Evolutionary conservation across 2,888 invertebrate genomes (phyloP).

Genomic region (Mechanitis messenoides): DNA sequence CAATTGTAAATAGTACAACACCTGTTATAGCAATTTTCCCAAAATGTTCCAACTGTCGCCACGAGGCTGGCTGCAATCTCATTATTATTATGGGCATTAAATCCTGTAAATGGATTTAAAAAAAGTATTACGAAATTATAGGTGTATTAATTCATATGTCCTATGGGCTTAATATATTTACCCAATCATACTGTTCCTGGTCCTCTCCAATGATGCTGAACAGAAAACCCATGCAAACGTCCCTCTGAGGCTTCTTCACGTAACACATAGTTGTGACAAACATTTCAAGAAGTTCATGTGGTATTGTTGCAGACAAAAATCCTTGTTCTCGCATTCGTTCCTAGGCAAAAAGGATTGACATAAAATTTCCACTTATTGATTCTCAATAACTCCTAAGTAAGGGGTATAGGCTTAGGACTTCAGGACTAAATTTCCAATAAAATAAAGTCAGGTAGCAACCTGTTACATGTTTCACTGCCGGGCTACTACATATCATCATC

Average conservation of each 20-base stretch:
- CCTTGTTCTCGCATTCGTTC: slow-evolving; percentile 44
- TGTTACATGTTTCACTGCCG: too few species aligned
- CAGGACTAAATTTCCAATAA: too few species aligned
- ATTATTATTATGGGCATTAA: slow-evolving; percentile 38
- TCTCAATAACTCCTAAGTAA: slow-evolving; percentile 8
- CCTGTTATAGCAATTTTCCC: slow-evolving; percentile 39
- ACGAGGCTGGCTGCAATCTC: slow-evolving; percentile 39
- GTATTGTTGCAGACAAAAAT: slow-evolving; percentile 40
- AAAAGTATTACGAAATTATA: not conserved
- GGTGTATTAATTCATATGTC: not conserved
- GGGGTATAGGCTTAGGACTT: too few species aligned
- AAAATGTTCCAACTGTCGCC: slow-evolving; percentile 40
- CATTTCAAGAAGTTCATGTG: slow-evolving; percentile 38
- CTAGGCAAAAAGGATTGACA: slow-evolving; percentile 35
- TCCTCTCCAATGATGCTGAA: slow-evolving; percentile 61
- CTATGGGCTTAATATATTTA: slow-evolving; percentile 31
- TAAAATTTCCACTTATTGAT: not conserved
- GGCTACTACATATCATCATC: too few species aligned
- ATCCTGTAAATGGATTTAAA: slow-evolving; percentile 40
- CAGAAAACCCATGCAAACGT: slow-evolving; percentile 52
- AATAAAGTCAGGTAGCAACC: too few species aligned
- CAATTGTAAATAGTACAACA: slow-evolving; percentile 13
- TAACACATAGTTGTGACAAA: slow-evolving; percentile 47
- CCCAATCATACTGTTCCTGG: slow-evolving; percentile 60
- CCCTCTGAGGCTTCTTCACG: slow-evolving; percentile 39